Conservation (phyloP, 2,888 invertebrate species). For the Phortica okadai region DNA sequence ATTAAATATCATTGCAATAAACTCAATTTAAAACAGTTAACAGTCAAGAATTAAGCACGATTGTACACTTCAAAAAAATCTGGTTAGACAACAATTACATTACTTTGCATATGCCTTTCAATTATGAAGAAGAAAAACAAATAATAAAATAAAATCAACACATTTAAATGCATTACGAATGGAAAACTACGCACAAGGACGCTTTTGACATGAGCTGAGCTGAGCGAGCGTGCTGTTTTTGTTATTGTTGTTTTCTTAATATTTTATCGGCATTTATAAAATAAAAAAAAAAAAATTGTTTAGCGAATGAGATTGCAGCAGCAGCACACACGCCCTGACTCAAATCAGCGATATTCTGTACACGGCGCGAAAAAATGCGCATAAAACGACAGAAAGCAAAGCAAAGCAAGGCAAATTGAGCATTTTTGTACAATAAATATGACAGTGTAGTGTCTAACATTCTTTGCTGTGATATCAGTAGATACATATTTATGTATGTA, state of each 20-base stretch:
- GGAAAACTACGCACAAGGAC: slow-evolving; percentile 14
- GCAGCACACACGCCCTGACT: not conserved
- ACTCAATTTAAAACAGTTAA: no score
- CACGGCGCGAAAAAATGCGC: not conserved
- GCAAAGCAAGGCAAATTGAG: not conserved
- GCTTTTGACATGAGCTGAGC: not conserved
- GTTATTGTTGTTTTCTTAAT: not conserved
- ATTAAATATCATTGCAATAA: no score
- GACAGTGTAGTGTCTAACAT: not conserved
- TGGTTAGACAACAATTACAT: no score
- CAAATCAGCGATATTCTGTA: not conserved
- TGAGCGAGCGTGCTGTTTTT: not conserved
- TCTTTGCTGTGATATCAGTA: not conserved
- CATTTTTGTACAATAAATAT: not conserved
- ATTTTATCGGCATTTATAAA: not conserved
- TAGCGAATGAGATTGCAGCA: not conserved
- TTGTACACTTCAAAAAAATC: no score
- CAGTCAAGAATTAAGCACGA: no score
- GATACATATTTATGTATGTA: not conserved
- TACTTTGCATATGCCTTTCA: not conserved
- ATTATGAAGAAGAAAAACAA: not conserved
- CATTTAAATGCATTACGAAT: not conserved
- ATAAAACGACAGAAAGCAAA: not conserved
- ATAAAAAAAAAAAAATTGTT: not conserved
- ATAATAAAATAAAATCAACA: not conserved